phyloP scores from a whole-genome alignment of 92 coral and sea anemone genomes.

The Parazoanthus darwini region DNA sequence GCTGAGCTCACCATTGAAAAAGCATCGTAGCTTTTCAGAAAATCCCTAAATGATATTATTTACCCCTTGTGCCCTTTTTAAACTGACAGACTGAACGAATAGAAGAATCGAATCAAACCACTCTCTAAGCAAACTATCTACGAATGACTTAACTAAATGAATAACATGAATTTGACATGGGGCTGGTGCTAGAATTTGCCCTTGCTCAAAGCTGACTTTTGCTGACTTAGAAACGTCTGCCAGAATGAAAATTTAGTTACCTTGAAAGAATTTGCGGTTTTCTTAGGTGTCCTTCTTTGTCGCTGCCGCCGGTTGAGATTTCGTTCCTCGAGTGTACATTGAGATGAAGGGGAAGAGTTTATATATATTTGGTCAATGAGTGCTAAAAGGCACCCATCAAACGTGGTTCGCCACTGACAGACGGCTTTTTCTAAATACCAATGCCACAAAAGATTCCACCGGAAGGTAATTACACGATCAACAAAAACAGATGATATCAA shows the following conservation, averaged over 20 bases:
- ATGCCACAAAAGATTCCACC: constrained; percentile 37
- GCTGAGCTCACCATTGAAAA: neutral
- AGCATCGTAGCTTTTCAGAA: neutral
- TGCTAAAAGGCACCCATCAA: constrained; percentile 38
- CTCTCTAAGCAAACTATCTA: neutral
- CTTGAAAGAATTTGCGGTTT: constrained; percentile 15
- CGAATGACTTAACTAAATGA: no score
- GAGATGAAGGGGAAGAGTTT: neutral
- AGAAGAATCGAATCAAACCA: neutral
- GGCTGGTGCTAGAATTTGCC: neutral
- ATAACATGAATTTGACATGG: neutral
- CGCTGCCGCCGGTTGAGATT: constrained; percentile 7
- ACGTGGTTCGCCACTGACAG: constrained; percentile 43
- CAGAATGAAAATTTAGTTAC: constrained; percentile 8
- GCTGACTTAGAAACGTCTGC: neutral
- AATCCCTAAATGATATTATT: no score
- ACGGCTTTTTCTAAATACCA: constrained; percentile 37
- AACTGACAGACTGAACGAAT: neutral
- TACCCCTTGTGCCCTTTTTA: neutral
- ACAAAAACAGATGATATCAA: constrained; percentile 40
- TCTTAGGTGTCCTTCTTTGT: neutral
- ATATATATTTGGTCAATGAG: constrained; percentile 27
- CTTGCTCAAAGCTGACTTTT: neutral
- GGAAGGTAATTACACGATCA: constrained; percentile 44
- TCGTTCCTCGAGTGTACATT: constrained; percentile 10